Evolutionary conservation across 2,797 vertebrate genomes (phyloP).

Genomic region (Ciconia nigra): DNA sequence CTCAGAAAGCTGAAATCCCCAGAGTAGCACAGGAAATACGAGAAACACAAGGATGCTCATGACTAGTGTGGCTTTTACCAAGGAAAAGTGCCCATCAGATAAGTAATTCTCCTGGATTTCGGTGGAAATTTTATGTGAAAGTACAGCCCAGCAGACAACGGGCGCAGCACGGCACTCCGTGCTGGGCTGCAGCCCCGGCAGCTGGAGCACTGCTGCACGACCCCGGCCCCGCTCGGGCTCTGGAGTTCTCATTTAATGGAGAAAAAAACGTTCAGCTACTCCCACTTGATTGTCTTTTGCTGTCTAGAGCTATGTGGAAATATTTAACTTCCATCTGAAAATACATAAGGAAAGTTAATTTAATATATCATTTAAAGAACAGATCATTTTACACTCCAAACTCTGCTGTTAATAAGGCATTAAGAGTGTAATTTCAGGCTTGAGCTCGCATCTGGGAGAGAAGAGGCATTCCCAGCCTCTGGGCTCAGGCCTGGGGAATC

Average conservation of each 20-base stretch:
- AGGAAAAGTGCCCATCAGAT: not conserved
- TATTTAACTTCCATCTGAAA: not conserved
- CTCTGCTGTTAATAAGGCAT: not conserved
- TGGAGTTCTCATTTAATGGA: not conserved
- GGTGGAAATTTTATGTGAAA: fast-evolving
- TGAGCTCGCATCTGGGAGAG: not conserved
- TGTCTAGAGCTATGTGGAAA: not conserved
- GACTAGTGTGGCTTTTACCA: not conserved
- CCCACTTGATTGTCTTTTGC: not conserved
- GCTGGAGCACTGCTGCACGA: not conserved
- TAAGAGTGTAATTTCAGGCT: not conserved
- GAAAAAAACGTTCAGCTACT: not conserved
- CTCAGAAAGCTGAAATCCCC: not conserved
- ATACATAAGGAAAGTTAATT: not conserved
- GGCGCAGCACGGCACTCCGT: fast-evolving
- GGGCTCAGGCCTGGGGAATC: not conserved
- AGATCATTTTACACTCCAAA: not conserved
- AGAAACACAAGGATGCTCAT: not conserved
- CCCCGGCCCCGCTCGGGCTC: fast-evolving
- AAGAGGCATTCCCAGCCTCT: not conserved
- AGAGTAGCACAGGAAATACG: not conserved
- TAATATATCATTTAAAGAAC: not conserved
- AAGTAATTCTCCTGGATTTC: too few species aligned
- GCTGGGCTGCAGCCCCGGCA: not conserved
- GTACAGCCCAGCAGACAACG: fast-evolving